Percentiles rank a stretch among this genome's conserved stretches.
These are phyloP conservation scores for Cirrhinus molitorella DNA, from an alignment of 2,797 vertebrate genomes.

Conservation along the genomic window DNA sequence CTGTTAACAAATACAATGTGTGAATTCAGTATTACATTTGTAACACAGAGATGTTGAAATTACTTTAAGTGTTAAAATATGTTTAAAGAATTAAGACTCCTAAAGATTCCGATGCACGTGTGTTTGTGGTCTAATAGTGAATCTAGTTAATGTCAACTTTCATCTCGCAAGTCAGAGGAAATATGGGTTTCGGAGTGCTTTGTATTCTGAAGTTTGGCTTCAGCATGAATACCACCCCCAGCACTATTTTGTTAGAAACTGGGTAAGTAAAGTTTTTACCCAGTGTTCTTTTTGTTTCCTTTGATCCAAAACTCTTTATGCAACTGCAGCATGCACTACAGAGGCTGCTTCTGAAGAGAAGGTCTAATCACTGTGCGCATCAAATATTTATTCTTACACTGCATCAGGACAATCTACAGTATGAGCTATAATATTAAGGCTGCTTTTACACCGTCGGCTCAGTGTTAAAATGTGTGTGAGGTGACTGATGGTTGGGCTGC, in stretches of 20 bases:
- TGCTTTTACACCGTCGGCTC: slow-evolving; percentile 31
- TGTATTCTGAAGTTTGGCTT: not conserved
- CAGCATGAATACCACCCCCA: not conserved
- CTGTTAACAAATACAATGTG: not conserved
- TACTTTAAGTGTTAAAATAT: not conserved
- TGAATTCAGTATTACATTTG: not conserved
- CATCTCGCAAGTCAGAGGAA: not conserved
- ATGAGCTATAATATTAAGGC: slow-evolving; percentile 25
- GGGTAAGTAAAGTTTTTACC: not conserved
- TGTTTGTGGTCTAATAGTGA: not conserved
- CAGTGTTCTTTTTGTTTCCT: not conserved
- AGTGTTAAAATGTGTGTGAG: slow-evolving; percentile 39
- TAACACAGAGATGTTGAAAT: not conserved
- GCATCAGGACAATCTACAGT: slow-evolving; percentile 38
- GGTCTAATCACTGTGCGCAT: slow-evolving; percentile 53
- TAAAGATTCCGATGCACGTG: not conserved
- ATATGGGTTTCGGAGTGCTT: not conserved
- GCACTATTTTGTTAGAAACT: not conserved
- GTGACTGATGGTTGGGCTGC: slow-evolving; percentile 12
- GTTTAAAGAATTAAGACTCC: not conserved
- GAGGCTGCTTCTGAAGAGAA: slow-evolving; percentile 36
- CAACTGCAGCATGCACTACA: not conserved
- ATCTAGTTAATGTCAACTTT: not conserved
- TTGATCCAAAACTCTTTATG: slow-evolving; percentile 7
- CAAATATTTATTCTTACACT: slow-evolving; percentile 60